Conservation (phyloP, 2,113 vertebrate species). For the Gavialis gangeticus region DNA sequence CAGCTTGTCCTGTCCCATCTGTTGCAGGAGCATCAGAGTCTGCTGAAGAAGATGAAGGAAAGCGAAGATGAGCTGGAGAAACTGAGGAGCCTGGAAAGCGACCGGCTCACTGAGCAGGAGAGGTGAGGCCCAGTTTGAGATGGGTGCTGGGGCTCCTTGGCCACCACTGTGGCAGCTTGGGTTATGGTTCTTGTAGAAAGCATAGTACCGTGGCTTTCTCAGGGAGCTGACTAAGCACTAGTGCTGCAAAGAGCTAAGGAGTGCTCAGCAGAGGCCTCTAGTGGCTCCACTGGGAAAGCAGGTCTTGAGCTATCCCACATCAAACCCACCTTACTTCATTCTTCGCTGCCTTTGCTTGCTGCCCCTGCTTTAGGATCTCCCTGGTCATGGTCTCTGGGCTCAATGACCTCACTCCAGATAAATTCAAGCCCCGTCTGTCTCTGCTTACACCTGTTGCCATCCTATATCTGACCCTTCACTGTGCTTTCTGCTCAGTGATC, state of each 20-base stretch:
- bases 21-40: conserved; percentile 83
- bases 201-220: conserved; percentile 21
- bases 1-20: not conserved
- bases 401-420: not conserved
- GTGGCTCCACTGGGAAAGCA: not conserved
- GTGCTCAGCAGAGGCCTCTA: not conserved
- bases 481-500: not conserved
- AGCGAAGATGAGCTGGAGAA: conserved; percentile 84
- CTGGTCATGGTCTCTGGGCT: not conserved
- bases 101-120: conserved; percentile 77
- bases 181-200: no score
- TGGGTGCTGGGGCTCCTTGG: no score
- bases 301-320: not conserved
- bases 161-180: no score
- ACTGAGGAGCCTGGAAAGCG: conserved; percentile 78
- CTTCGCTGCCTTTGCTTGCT: not conserved
- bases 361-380: not conserved
- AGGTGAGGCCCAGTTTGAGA: conserved; percentile 80
- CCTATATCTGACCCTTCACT: not conserved
- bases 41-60: conserved; percentile 82
- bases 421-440: not conserved
- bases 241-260: not conserved
- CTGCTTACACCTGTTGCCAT: not conserved
- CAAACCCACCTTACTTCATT: not conserved
- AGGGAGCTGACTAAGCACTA: conserved; percentile 1